Evolutionary conservation across 2,113 vertebrate species (phyloP), one percentile per base, ranked within the genome.

Genomic region (Crocuta crocuta): DNA sequence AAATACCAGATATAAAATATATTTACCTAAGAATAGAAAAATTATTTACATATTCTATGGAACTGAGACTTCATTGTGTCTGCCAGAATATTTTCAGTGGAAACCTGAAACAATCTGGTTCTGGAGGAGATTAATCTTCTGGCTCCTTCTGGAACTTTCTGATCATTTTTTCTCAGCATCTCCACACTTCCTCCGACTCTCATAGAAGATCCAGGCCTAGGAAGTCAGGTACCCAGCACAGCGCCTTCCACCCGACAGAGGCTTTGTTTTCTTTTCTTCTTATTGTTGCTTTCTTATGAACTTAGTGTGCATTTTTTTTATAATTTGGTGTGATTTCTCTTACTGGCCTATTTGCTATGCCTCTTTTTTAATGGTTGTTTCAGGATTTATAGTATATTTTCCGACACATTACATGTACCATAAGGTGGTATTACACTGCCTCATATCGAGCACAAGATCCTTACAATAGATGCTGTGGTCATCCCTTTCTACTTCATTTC

Each of bases 171-270:
- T 63, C 31, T 66, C 39, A 33, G 19, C n/a, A 68, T 23, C 10
- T 70, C 66, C 16, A 16, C 1, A 11, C 5, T 76, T 33, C 31
- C 61, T 50, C 43, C 3, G 15, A n/a, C 63, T 70, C 39, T 21
- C 3, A 11, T 6, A 19, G 5, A 70, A 53, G 10, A 28, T 2
- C 6, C 0, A 13, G 0, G 1, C 21, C 45, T 26, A 17, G 16
- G 2, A 91, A 26, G 17, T 48, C 63, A 16, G 3, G 21, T 7
- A 0, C 15, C 7, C 11, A 12, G 7, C 26, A 19, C 19, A 7
- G 15, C 1, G 7, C 43, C 43, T 12, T 16, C 74, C 43, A 9
- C 13, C 73, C 31, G 73, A 28, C 15, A 28, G 71, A 15, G 4
- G 13, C 16, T 45, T 31, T 31, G 39, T 48, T 58, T 61, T 61